Evolutionary conservation across 2,113 vertebrate species (phyloP), one percentile per base, ranked within the genome.

Genomic region (Malurus cyaneus): DNA sequence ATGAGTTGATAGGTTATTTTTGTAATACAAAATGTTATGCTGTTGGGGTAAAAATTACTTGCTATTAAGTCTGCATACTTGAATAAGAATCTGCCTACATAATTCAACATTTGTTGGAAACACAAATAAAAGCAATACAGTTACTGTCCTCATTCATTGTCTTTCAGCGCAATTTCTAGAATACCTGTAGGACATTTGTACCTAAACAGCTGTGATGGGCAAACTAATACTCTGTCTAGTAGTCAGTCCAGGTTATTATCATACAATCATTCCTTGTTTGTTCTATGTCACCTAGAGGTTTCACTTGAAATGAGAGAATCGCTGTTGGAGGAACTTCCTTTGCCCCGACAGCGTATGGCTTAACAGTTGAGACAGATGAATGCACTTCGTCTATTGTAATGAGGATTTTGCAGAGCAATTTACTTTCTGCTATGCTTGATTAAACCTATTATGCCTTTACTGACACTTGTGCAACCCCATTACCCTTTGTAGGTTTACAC

Each of bases 401-500:
- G 88, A 94, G 86, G 86, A 88, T 92, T 96, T 94, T 93, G 72
- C 88, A 93, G 72, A 96, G 80, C 94, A 95, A 96, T 95, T 93
- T 95, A 91, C 89, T 95, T 93, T 94, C 86, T 86, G 86, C 89
- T 96, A 84, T 52, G 83, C 96, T 96, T 96, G 95, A 96, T 96
- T 96, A 96, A 94, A 88, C 81, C 72, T 94, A 94, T 94, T 95
- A 94, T 95, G 86, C 80, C 41, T 94, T 88, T 91, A 78, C 83
- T 95, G 95, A 95, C 92, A 95, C 88, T 94, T 84, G 66, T 94
- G 88, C 70, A 95, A 96, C 86, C 88, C 80, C 91, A 96, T 97
- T 97, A 94, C 76, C 81, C 93, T 92, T 94, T 14, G 3, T 86
- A 88, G 76, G 86, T 93, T 96, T 97, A 88, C 85, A 91, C 89